A percentile compares a stretch with the other conserved stretches of the same genome.
Evolutionary conservation across 37 sponge, comb jelly and placozoan species (phyloP).

Genomic region (Theonella swinhoei): DNA sequence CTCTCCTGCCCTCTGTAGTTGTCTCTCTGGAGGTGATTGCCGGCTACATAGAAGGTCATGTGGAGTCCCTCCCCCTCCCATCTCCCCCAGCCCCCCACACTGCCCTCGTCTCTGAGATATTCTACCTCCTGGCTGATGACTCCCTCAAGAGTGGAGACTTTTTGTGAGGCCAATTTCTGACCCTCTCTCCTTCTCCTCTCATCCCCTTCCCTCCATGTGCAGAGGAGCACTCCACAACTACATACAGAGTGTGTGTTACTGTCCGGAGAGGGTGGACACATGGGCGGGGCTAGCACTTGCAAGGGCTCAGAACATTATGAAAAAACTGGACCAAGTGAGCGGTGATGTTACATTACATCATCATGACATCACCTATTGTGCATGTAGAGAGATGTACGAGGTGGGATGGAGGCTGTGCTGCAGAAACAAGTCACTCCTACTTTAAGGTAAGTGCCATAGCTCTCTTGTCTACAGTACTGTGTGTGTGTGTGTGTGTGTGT

Average conservation of each 20-base stretch:
- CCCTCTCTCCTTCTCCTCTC: slow-evolving; percentile 9
- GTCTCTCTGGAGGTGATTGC: slow-evolving; percentile 12
- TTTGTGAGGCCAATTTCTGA: slow-evolving; percentile 25
- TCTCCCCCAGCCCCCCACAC: slow-evolving; percentile 41
- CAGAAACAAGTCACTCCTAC: slow-evolving; percentile 23
- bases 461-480: background rate
- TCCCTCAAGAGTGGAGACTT: slow-evolving; percentile 47
- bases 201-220: background rate
- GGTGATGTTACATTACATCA: background rate
- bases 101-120: slow-evolving; percentile 64
- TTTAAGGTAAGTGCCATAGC: slow-evolving; percentile 12
- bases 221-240: slow-evolving; percentile 71
- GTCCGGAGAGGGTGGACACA: slow-evolving; percentile 66
- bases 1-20: slow-evolving; percentile 7
- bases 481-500: background rate
- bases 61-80: background rate
- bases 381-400: slow-evolving; percentile 38
- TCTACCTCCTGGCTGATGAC: slow-evolving; percentile 73
- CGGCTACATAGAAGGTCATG: slow-evolving; percentile 46
- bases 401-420: slow-evolving; percentile 53
- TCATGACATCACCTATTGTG: too few species aligned
- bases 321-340: slow-evolving; percentile 48
- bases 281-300: slow-evolving; percentile 85
- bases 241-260: slow-evolving; percentile 51
- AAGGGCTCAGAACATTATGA: slow-evolving; percentile 40